Conservation (phyloP, 2,797 vertebrate genomes). For the Helostoma temminkii region DNA sequence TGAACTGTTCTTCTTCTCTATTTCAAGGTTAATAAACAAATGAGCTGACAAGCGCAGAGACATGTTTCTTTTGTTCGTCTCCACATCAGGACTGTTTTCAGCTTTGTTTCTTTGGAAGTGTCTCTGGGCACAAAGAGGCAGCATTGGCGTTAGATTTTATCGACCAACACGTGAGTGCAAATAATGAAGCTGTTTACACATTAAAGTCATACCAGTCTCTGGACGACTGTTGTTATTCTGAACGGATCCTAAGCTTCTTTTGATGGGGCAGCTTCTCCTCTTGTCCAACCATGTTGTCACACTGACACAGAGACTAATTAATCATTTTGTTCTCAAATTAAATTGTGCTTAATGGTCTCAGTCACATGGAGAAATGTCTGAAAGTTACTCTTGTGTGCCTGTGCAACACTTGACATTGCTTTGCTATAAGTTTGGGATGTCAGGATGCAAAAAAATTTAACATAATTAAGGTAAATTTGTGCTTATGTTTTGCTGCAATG, state of each 20-base stretch:
- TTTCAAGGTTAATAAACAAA: constrained; percentile 30
- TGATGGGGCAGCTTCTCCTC: too few species aligned
- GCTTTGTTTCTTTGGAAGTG: constrained; percentile 3
- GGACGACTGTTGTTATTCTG: neutral
- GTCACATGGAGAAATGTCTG: too few species aligned
- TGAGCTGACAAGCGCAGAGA: neutral
- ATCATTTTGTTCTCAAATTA: too few species aligned
- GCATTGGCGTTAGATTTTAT: constrained; percentile 16
- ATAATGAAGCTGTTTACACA: constrained; percentile 32
- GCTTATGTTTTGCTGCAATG: too few species aligned
- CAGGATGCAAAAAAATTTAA: too few species aligned
- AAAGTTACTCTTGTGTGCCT: too few species aligned
- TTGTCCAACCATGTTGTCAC: too few species aligned
- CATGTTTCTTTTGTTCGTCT: constrained; percentile 14
- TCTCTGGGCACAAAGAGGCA: constrained; percentile 7
- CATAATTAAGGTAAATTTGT: too few species aligned
- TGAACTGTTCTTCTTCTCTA: neutral
- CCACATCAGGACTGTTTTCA: constrained; percentile 16
- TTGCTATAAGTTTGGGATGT: too few species aligned
- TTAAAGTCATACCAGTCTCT: constrained; percentile 5
- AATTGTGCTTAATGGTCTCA: too few species aligned
- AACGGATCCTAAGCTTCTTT: constrained; percentile 2
- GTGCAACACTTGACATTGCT: too few species aligned
- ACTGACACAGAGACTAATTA: too few species aligned
- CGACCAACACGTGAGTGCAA: constrained; percentile 8